A percentile compares a stretch with the other conserved stretches of the same genome.
phyloP scores from a whole-genome alignment of 2,797 vertebrate genomes.

The Geotrypetes seraphini region DNA sequence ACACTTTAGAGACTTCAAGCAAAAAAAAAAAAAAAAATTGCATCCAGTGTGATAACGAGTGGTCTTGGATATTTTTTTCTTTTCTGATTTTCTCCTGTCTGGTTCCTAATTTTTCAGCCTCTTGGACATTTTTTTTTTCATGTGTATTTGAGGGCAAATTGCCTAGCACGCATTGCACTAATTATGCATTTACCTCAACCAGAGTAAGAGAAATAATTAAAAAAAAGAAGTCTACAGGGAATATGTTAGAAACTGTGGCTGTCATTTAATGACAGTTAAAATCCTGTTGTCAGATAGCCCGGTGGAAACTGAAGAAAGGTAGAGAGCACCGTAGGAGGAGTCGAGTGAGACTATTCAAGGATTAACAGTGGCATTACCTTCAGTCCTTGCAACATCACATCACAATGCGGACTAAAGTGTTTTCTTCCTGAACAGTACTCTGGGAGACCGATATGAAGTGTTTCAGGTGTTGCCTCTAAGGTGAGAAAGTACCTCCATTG shows the following conservation, averaged over 20 bases:
- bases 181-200: conserved; percentile 39
- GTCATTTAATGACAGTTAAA: conserved; percentile 15
- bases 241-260: too few relatives aligned
- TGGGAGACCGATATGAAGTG: too few relatives aligned
- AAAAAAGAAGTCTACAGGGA: too few relatives aligned
- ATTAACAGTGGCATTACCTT: conserved; percentile 41
- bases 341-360: conserved; percentile 29
- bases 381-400: conserved; percentile 28
- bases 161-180: conserved; percentile 36
- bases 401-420: conserved; percentile 40
- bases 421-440: conserved; percentile 24
- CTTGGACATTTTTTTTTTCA: conserved; percentile 32
- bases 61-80: conserved; percentile 53
- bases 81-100: conserved; percentile 27
- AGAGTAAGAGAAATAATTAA: too few relatives aligned
- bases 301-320: too few relatives aligned
- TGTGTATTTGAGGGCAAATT: conserved; percentile 30
- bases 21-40: too few relatives aligned
- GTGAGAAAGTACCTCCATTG: conserved; percentile 35
- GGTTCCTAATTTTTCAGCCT: conserved; percentile 34
- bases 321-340: conserved; percentile 27
- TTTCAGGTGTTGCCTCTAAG: conserved; percentile 36
- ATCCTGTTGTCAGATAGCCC: too few relatives aligned
- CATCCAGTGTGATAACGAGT: conserved; percentile 34
- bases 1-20: conserved; percentile 37